Base-by-base conservation (phyloP, 1,140 invertebrate species). In the Drosophila repleta region DNA sequence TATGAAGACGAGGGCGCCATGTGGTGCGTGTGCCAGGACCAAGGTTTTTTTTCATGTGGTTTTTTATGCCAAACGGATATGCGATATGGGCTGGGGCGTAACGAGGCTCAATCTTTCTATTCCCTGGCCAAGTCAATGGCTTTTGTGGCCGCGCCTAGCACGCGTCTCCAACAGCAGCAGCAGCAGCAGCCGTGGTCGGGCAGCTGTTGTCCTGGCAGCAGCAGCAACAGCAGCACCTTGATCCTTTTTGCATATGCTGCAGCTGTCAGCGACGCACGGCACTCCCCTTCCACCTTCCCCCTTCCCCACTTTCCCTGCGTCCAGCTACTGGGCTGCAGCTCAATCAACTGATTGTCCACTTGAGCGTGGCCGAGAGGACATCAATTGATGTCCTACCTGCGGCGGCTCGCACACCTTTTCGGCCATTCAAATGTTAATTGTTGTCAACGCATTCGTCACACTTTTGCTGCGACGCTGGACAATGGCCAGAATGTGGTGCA, bases 31-130 rank as follows among this genome's bases (percentile, higher is more conserved):
- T 87, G 82, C 66, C 83, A 83, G 78, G 43, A 58, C 64, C 24
- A 29, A 29, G 39, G 46, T 18, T 68, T 53, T 62, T 17, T 4
- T 43, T 11, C 1, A n/a, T 39, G 8, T 43, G 15, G 39, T 87
- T 87, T 87, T 87, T 87, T 88, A 87, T 79, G 69, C 79, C 79
- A 76, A 88, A 58, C 87, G 80, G 84, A 89, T 89, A 89, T 90
- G 85, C 80, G 84, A 89, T 89, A 84, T 76, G 39, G 39, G 76
- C 52, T 71, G 69, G 73, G 84, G 76, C 77, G 84, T 77, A 70
- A 35, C 66, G 5, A 48, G 53, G 77, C 55, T 68, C 79, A 79
- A 88, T 88, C 75, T 87, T 46, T 76, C 60, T 56, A 70, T 74
- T 72, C 48, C 58, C 46, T 52, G 8, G 29, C 29, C 80, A 69